phyloP scores from a whole-genome alignment of 2,797 vertebrate species.

The Centropyge bicolor region DNA sequence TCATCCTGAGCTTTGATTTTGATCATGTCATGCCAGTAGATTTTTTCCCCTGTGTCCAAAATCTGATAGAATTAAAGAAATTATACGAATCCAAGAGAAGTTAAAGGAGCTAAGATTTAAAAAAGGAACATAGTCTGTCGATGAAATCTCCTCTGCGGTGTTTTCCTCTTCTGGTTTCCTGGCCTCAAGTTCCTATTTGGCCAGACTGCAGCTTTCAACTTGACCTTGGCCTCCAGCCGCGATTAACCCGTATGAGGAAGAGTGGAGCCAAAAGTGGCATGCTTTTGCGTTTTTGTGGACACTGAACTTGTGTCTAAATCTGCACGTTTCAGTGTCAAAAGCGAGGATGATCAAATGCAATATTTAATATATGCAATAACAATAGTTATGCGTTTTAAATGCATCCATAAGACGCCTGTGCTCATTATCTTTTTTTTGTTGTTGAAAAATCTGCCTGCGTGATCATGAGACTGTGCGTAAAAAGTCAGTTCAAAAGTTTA shows the following conservation, averaged over 20 bases:
- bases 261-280: slow-evolving; percentile 78
- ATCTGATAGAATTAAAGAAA: neutral
- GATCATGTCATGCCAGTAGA: neutral
- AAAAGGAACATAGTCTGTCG: neutral
- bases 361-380: no score
- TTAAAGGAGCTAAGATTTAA: neutral
- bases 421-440: neutral
- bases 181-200: slow-evolving; percentile 79
- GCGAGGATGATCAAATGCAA: neutral
- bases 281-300: slow-evolving; percentile 41
- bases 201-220: slow-evolving; percentile 94
- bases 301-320: neutral
- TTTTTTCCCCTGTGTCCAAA: neutral
- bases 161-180: slow-evolving; percentile 61
- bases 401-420: neutral
- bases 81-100: neutral
- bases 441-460: neutral
- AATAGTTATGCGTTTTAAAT: neutral
- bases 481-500: neutral
- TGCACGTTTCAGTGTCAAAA: neutral
- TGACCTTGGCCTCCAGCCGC: slow-evolving; percentile 97
- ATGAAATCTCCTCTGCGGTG: slow-evolving; percentile 46
- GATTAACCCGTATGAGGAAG: slow-evolving; percentile 83
- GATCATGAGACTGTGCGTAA: neutral
- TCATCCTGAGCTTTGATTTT: neutral